Evolutionary conservation across 1,140 invertebrate genomes (phyloP).

Genomic region (Microplitis demolitor): DNA sequence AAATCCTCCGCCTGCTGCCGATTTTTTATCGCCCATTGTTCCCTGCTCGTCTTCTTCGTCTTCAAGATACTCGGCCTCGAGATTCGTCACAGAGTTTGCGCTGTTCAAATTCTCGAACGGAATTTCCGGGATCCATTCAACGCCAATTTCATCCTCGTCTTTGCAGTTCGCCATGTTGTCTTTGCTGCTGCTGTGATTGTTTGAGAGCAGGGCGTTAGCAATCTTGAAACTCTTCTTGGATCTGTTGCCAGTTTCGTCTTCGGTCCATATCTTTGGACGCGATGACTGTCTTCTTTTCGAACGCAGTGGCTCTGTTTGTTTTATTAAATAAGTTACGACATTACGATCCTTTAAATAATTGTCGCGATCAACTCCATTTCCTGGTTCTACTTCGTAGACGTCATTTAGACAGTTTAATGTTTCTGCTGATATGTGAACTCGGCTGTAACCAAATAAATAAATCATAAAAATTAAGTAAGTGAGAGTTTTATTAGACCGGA

Average conservation of each 20-base stretch:
- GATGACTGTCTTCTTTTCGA: constrained; percentile 64
- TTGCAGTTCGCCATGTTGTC: constrained; percentile 50
- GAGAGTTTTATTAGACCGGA: not conserved
- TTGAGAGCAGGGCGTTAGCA: constrained; percentile 50
- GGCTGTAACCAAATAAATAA: constrained; percentile 61
- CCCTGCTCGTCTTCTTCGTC: constrained; percentile 50
- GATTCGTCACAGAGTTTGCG: constrained; percentile 58
- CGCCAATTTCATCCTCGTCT: constrained; percentile 76
- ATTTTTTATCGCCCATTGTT: constrained; percentile 66
- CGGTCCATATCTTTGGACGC: constrained; percentile 63
- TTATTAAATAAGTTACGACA: constrained; percentile 93
- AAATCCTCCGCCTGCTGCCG: constrained; percentile 84
- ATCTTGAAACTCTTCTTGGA: constrained; percentile 57
- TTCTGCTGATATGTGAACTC: constrained; percentile 89
- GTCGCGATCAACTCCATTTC: constrained; percentile 83
- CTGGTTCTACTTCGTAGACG: constrained; percentile 91
- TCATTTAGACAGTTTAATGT: constrained; percentile 84
- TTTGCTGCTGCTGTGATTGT: constrained; percentile 28
- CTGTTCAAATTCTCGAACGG: constrained; percentile 80
- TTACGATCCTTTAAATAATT: constrained; percentile 84
- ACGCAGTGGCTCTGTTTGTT: constrained; percentile 76
- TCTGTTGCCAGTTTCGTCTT: constrained; percentile 59
- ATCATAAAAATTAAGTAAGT: not conserved
- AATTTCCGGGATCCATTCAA: constrained; percentile 89
- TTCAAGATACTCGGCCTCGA: constrained; percentile 58